A percentile compares a stretch with the other conserved stretches of the same genome.
These are phyloP conservation scores for Paramisgurnus dabryanus DNA, from an alignment of 2,113 vertebrate genomes.

Conservation along the genomic window DNA sequence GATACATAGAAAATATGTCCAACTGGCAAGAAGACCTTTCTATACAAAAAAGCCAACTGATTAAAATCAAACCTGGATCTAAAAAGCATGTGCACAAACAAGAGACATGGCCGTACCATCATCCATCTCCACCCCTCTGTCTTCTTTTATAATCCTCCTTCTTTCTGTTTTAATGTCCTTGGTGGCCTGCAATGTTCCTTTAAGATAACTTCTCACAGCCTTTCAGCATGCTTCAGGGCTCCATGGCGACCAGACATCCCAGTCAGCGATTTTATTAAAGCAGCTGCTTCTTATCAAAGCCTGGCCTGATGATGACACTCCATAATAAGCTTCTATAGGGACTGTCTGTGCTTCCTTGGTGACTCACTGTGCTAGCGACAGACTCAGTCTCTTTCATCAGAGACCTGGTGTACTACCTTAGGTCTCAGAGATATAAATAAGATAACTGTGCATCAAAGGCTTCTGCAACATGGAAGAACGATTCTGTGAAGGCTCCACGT, in stretches of 20 bases:
- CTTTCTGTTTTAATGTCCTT: not conserved
- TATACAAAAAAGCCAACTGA: not conserved
- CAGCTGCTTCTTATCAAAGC: slow-evolving; percentile 35
- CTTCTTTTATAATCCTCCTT: not conserved
- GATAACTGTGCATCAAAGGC: not conserved
- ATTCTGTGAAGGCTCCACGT: not conserved
- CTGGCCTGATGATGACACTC: slow-evolving; percentile 22
- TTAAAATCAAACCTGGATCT: not conserved
- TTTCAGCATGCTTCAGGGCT: not conserved
- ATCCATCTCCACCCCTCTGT: not conserved
- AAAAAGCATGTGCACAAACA: not conserved
- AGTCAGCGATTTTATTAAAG: slow-evolving; percentile 47
- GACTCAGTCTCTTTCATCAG: slow-evolving; percentile 7
- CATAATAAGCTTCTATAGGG: slow-evolving; percentile 54
- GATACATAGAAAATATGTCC: not conserved
- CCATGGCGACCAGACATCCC: slow-evolving; percentile 30
- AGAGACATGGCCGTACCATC: not conserved
- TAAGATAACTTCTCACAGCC: slow-evolving; percentile 14
- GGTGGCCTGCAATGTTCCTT: not conserved
- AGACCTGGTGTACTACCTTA: slow-evolving; percentile 10
- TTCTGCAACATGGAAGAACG: not conserved
- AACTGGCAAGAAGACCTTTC: no score
- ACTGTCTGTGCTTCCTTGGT: slow-evolving; percentile 34
- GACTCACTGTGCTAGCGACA: slow-evolving; percentile 21
- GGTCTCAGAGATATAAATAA: slow-evolving; percentile 8